phyloP scores from a whole-genome alignment of 2,113 vertebrate genomes.

The Nycticorax nycticorax region DNA sequence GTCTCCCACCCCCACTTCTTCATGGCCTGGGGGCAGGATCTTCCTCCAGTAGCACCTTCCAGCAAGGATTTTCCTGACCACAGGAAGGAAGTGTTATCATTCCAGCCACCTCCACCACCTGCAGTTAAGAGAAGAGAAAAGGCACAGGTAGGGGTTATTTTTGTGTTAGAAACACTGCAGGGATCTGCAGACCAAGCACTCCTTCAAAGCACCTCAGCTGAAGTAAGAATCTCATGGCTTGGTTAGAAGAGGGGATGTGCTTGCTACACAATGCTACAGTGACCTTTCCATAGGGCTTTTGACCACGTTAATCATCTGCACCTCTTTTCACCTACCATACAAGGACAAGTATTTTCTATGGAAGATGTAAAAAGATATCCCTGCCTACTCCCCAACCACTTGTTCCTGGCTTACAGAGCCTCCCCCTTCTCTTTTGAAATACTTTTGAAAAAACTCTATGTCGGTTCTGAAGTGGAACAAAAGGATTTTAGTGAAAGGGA shows the following conservation, averaged over 20 bases:
- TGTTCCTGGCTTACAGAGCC: background rate
- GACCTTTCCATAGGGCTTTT: background rate
- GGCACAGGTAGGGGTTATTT: background rate
- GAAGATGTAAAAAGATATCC: background rate
- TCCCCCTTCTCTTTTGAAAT: background rate
- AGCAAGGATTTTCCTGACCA: slow-evolving; percentile 91
- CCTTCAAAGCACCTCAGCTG: background rate
- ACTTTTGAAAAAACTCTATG: background rate
- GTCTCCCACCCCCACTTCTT: slow-evolving; percentile 94
- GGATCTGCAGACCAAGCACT: background rate
- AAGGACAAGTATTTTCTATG: background rate
- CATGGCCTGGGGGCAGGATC: slow-evolving; percentile 89
- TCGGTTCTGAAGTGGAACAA: background rate
- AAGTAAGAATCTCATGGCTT: background rate
- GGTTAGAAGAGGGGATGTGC: background rate
- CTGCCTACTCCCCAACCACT: background rate
- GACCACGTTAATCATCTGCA: background rate
- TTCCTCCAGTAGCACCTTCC: slow-evolving; percentile 92
- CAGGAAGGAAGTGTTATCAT: slow-evolving; percentile 84
- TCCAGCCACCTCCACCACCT: slow-evolving; percentile 99
- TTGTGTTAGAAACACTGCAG: background rate
- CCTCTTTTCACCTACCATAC: background rate
- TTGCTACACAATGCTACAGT: background rate
- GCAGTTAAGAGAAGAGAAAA: slow-evolving; percentile 63
- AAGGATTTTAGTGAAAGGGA: background rate